Base-by-base conservation (phyloP, 2,113 vertebrate species). In the Rynchops niger region DNA sequence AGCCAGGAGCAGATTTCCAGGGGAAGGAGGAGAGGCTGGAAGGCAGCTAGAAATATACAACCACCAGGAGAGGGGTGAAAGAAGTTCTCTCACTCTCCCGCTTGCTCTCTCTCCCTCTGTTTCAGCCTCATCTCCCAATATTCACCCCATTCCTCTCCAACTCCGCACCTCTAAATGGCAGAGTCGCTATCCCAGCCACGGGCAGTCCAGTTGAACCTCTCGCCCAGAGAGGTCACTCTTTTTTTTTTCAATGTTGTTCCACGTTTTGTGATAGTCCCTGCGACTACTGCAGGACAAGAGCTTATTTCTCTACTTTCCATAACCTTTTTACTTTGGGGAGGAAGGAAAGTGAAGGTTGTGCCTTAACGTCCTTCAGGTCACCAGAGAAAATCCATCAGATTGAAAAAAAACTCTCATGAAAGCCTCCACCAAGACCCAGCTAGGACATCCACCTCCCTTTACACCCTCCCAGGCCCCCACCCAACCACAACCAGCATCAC, bases 1-100 rank as follows among this genome's bases (percentile, higher is more conserved):
- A 86, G 90, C 71, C 85, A 65, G 61, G 59, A 96, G 80, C 63
- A 86, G 47, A 73, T 74, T 92, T 94, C 74, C 42, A 58, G 30
- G 62, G 89, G 59, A 23, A 91, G 77, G 25, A 85, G 78, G 80
- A 96, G 83, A 95, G 90, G 87, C 84, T 95, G 86, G 88, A 95
- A 91, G 81, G 88, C 82, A 82, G 76, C 71, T 91, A 90, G 79
- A 95, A 85, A 87, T 21, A 86, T 5, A 85, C 73, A 91, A 27
- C 42, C 82, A 90, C 78, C 56, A 94, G 80, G 69, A 96, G 61
- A 97, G 56, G 45, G 59, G 38, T 93, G 72, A 97, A 94, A 91
- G 63, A 53, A 80, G 63, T 63, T 80, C 78, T 90, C 88, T 94
- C 79, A 63, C 47, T 79, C 86, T 88, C 67, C 76, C 10, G 2